phyloP scores from a whole-genome alignment of 1,140 invertebrate genomes.

The Sycobia sp. region DNA sequence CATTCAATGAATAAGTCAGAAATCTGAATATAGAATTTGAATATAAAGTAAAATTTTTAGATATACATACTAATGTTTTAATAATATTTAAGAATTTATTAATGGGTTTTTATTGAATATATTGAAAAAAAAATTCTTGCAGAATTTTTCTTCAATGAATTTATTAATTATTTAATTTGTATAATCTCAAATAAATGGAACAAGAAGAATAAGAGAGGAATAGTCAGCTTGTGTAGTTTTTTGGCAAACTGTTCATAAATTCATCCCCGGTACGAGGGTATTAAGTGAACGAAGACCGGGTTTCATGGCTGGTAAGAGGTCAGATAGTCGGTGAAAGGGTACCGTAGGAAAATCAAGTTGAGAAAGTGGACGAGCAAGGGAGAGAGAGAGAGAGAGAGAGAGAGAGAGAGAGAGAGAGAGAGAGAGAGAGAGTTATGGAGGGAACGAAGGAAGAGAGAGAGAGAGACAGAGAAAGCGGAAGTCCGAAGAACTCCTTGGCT shows the following conservation, averaged over 20 bases:
- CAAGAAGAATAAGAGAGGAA: neutral
- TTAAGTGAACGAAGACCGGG: conserved; percentile 7
- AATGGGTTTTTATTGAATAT: too few species aligned
- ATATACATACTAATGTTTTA: too few species aligned
- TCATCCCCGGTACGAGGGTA: conserved; percentile 29
- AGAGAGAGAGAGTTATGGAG: too few species aligned
- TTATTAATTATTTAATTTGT: too few species aligned
- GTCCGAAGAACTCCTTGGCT: conserved; percentile 25
- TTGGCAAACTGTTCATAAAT: conserved; percentile 35
- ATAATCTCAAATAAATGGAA: too few species aligned
- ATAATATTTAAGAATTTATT: too few species aligned
- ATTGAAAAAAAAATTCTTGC: too few species aligned
- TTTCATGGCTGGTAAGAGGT: conserved; percentile 32
- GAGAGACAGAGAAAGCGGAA: conserved; percentile 8
- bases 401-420: neutral
- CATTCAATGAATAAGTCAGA: too few species aligned
- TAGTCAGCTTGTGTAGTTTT: conserved; percentile 6
- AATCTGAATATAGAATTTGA: too few species aligned
- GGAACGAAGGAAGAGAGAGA: neutral
- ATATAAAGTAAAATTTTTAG: too few species aligned
- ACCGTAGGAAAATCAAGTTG: conserved; percentile 8
- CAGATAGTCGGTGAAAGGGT: conserved; percentile 34
- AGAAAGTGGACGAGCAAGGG: neutral
- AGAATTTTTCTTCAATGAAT: too few species aligned
- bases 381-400: too few species aligned